These are phyloP conservation scores for Leptinotarsa peninsularis DNA, from an alignment of 2,888 invertebrate genomes.

Conservation along the genomic window DNA sequence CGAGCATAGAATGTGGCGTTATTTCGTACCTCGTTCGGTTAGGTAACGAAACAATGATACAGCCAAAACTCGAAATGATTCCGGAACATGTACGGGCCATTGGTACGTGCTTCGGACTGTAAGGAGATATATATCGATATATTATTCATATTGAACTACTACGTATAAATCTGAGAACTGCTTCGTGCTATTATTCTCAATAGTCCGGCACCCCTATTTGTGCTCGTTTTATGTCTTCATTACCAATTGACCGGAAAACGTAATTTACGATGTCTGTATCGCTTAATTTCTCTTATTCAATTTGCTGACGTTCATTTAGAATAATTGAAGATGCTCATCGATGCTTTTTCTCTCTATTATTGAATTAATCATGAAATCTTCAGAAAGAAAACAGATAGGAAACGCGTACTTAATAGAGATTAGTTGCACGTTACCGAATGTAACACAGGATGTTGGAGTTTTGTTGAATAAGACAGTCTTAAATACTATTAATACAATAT, in stretches of 20 bases:
- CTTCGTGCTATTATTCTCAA: background rate
- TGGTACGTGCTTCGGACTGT: no score
- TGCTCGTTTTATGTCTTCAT: constrained; percentile 14
- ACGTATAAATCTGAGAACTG: no score
- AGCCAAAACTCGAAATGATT: no score
- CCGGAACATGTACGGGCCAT: no score
- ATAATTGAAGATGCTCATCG: constrained; percentile 4
- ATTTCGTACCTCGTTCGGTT: no score
- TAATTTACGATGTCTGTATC: constrained; percentile 42
- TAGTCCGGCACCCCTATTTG: constrained; percentile 3
- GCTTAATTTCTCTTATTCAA: constrained; percentile 34
- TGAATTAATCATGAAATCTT: background rate
- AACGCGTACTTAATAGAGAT: background rate
- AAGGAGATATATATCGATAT: no score
- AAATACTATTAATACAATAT: background rate
- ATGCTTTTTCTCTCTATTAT: background rate
- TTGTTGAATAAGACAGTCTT: background rate
- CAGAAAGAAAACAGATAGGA: background rate
- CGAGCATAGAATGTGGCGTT: no score
- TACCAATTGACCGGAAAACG: constrained; percentile 42
- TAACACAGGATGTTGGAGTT: background rate
- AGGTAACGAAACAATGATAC: no score
- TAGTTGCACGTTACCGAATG: background rate
- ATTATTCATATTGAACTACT: no score
- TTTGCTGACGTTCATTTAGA: background rate